These are phyloP conservation scores for Eulacestoma nigropectus DNA, from an alignment of 2,113 vertebrate genomes.

Conservation along the genomic window DNA sequence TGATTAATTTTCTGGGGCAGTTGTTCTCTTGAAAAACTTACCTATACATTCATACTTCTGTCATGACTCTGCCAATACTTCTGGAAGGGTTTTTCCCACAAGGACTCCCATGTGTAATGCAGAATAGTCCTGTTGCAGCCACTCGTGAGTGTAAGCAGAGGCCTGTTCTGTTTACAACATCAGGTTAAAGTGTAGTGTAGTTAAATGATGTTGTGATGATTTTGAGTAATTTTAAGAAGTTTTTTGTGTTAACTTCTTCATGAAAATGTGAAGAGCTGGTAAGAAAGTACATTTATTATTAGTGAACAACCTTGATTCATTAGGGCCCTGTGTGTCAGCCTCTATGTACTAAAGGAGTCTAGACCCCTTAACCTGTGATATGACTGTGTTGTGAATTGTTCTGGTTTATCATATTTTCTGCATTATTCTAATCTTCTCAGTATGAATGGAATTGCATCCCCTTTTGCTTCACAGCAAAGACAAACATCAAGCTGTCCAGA, in stretches of 20 bases:
- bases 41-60: fast-evolving
- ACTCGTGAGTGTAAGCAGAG: neutral
- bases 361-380: neutral
- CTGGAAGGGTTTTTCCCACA: neutral
- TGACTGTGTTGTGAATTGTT: neutral
- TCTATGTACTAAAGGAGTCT: neutral
- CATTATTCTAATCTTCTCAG: constrained; percentile 46
- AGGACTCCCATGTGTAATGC: neutral
- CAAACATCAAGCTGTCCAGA: constrained; percentile 61
- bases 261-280: neutral
- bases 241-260: neutral
- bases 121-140: neutral
- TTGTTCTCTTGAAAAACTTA: neutral
- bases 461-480: constrained; percentile 63
- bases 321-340: neutral
- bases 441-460: constrained; percentile 28
- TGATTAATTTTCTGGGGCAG: neutral
- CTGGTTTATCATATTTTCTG: constrained; percentile 41
- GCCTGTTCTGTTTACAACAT: neutral
- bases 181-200: neutral
- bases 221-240: neutral
- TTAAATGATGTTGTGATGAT: neutral
- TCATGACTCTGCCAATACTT: neutral
- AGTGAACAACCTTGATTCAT: neutral
- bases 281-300: neutral